Conservation (phyloP, 2,113 vertebrate genomes). For the Mandrillus leucophaeus region DNA sequence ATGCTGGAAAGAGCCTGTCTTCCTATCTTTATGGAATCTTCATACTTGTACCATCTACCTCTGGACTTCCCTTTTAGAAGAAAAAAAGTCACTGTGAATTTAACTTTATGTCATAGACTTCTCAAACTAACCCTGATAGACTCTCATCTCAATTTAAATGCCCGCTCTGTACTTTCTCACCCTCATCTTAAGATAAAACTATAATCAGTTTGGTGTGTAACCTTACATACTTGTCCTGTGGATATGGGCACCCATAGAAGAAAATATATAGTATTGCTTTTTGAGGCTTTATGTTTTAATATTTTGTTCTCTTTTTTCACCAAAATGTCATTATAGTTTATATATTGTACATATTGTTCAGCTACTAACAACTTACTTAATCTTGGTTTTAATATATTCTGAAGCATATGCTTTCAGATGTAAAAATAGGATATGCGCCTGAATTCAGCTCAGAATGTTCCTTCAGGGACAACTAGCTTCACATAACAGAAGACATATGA, state of each 20-base stretch:
- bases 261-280: not conserved
- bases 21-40: not conserved
- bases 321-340: not conserved
- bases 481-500: not conserved
- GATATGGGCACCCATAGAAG: not conserved
- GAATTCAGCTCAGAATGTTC: constrained; percentile 17
- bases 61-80: not conserved
- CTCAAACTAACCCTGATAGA: not conserved
- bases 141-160: not conserved
- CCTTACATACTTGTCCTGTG: not conserved
- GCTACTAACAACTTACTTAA: not conserved
- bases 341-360: not conserved
- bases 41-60: not conserved
- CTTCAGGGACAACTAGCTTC: not conserved
- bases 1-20: not conserved
- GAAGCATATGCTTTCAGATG: not conserved
- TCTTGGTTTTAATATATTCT: not conserved
- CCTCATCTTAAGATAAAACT: not conserved
- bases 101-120: not conserved
- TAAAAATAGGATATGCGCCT: not conserved
- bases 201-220: not conserved
- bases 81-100: not conserved
- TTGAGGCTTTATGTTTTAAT: not conserved
- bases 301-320: not conserved
- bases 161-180: not conserved